Evolutionary conservation across 2,797 vertebrate genomes (phyloP).

Genomic region (Brachyalestes nurse): DNA sequence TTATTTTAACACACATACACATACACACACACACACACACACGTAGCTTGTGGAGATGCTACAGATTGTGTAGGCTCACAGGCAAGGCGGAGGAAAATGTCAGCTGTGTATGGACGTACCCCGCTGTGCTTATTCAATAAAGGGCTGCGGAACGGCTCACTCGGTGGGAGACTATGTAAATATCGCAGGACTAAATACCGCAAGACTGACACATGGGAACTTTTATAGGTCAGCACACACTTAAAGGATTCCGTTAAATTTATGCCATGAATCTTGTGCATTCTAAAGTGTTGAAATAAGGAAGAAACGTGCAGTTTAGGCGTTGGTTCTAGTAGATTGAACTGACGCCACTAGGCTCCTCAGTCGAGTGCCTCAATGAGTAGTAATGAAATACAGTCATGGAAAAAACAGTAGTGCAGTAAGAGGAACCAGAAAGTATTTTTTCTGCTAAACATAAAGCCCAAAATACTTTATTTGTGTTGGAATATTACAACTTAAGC

Average conservation of each 20-base stretch:
- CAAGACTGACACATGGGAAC: not conserved
- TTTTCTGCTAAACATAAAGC: no score
- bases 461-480: no score
- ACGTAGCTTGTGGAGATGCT: not conserved
- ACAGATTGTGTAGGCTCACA: not conserved
- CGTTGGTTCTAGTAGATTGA: not conserved
- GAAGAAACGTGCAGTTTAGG: not conserved
- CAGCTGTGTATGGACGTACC: slow-evolving; percentile 22
- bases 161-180: slow-evolving; percentile 33
- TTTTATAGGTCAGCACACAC: slow-evolving; percentile 2
- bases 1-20: slow-evolving; percentile 9
- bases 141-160: slow-evolving; percentile 10
- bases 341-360: no score
- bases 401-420: no score
- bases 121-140: slow-evolving; percentile 27
- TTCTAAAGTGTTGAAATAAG: no score
- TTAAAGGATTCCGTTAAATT: not conserved
- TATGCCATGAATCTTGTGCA: not conserved
- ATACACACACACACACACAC: slow-evolving; percentile 1
- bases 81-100: slow-evolving; percentile 17
- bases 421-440: no score
- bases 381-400: no score
- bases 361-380: no score
- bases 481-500: no score
- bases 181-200: slow-evolving; percentile 8